phyloP scores from a whole-genome alignment of 2,113 vertebrate genomes.

The Spea multiplicata region DNA sequence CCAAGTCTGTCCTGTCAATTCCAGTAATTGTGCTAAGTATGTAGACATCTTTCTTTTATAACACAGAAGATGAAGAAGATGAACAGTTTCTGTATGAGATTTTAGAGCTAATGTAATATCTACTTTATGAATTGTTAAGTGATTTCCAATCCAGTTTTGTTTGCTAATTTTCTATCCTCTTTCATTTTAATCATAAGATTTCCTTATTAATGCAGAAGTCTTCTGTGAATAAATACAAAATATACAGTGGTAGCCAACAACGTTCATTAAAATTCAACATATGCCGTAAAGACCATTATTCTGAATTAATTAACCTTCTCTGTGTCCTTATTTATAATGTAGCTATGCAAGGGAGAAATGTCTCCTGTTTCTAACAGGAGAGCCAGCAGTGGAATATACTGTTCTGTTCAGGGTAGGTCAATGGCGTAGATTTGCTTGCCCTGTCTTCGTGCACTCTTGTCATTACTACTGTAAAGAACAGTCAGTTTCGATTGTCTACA shows the following conservation, averaged over 20 bases:
- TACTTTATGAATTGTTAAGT: not conserved
- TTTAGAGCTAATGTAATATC: not conserved
- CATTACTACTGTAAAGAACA: too few species aligned
- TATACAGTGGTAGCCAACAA: conserved; percentile 16
- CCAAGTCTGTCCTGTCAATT: not conserved
- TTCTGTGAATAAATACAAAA: conserved; percentile 29
- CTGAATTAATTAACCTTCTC: conserved; percentile 46
- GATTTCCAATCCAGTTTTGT: conserved; percentile 24
- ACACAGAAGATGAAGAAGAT: not conserved
- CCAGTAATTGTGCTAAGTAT: not conserved
- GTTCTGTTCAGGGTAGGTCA: too few species aligned
- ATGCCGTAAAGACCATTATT: conserved; percentile 39
- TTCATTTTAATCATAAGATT: conserved; percentile 17
- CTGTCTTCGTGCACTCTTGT: too few species aligned
- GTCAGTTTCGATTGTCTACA: too few species aligned
- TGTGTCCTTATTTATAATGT: conserved; percentile 29
- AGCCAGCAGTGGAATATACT: not conserved
- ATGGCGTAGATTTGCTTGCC: too few species aligned
- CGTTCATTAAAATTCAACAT: conserved; percentile 43
- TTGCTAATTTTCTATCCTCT: conserved; percentile 3
- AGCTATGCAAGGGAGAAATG: not conserved
- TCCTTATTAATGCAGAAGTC: conserved; percentile 24
- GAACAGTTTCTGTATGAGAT: not conserved
- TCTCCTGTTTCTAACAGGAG: not conserved
- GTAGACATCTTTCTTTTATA: not conserved